Evolutionary conservation across 1,140 invertebrate species (phyloP).

Genomic region (Gerris buenoi): DNA sequence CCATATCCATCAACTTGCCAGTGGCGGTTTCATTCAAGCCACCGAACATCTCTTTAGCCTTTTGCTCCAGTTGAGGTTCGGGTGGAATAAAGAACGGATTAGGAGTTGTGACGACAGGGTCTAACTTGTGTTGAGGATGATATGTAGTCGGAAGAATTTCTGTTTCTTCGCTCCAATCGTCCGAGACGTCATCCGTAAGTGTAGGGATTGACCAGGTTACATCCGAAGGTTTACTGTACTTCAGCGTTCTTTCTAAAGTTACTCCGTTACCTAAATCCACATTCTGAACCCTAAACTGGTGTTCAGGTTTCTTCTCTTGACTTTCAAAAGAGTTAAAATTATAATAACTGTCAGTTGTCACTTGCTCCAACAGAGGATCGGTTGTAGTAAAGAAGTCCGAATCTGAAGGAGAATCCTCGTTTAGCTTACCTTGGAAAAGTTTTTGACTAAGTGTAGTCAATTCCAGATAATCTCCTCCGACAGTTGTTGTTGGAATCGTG

Average conservation of each 20-base stretch:
- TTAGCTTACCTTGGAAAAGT: background rate
- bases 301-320: background rate
- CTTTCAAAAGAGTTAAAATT: background rate
- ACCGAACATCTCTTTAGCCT: slow-evolving; percentile 52
- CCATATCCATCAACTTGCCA: slow-evolving; percentile 55
- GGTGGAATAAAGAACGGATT: background rate
- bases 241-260: slow-evolving; percentile 13
- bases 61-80: slow-evolving; percentile 32
- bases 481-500: background rate
- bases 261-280: slow-evolving; percentile 17
- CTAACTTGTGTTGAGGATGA: slow-evolving; percentile 4
- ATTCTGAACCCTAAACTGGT: slow-evolving; percentile 9
- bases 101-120: background rate
- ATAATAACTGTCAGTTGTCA: background rate
- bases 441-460: background rate
- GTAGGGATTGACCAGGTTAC: background rate
- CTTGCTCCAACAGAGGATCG: background rate
- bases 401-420: background rate
- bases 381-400: background rate
- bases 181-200: background rate
- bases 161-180: background rate
- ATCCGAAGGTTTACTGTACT: background rate
- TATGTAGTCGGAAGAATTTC: slow-evolving; percentile 10
- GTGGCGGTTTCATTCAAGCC: slow-evolving; percentile 56
- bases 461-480: background rate